Evolutionary conservation across 30 jellyfish, hydroid and myxozoan species (phyloP), one percentile per base, ranked within the genome.

Genomic region (Hydra vulgaris): DNA sequence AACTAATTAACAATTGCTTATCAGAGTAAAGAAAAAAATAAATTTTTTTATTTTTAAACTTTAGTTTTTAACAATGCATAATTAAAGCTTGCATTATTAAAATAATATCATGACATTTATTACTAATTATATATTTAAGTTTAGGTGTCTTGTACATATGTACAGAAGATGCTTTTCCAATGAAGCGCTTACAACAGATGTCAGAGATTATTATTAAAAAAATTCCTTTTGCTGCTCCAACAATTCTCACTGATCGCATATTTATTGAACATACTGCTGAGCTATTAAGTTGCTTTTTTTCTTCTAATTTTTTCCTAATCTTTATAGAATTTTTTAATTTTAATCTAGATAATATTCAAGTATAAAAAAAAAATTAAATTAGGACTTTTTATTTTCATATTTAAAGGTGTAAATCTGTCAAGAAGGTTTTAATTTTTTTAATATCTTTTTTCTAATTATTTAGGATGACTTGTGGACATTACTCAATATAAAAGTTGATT

Each of bases 121-220:
- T n/a, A n/a, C n/a, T n/a, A n/a, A n/a, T n/a, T n/a, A n/a, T n/a
- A n/a, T n/a, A n/a, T n/a, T n/a, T n/a, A n/a, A n/a, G n/a, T n/a
- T 56, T 66, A 91, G 98, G 89, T 23, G 88, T 92, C 26, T 67
- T 91, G 56, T 91, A 73, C 67, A 87, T 91, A 20, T 86, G 96
- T 70, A 91, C 98, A 21, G 98, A 91, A 67, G 98, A 91, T 91
- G 95, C 95, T 21, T 91, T 91, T 74, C 98, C 98, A 5, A 76
- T 84, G 40, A 91, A 91, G 76, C 81, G 98, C 20, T 93, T 91
- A 27, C 88, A 82, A 7, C 96, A 91, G 66, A n/a, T 91, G 73
- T 81, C 96, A 54, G 61, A 19, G 18, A 20, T 15, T 0, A 52
- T 56, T 27, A 18, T 19, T 5, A 20, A 72, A 54, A 83, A 70